Conservation (phyloP, 2,113 vertebrate species). For the Spheniscus mendiculus region DNA sequence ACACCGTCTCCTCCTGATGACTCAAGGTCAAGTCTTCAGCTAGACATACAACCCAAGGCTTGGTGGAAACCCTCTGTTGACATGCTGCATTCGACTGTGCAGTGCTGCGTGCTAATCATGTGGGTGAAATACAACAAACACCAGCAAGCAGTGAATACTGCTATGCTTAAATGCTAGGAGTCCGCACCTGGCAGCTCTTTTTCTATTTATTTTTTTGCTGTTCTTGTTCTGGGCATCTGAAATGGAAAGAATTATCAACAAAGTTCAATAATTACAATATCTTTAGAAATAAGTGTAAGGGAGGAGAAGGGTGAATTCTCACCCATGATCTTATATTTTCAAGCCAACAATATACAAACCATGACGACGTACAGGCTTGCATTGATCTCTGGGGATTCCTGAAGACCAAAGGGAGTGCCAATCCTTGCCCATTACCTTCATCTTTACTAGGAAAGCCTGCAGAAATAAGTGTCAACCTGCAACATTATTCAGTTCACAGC, state of each 20-base stretch:
- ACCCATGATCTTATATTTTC: neutral
- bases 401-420: neutral
- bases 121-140: neutral
- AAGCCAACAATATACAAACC: neutral
- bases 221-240: neutral
- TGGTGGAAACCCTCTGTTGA: neutral
- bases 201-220: neutral
- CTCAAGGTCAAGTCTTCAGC: neutral
- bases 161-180: neutral
- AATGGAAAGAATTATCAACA: neutral
- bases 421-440: neutral
- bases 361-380: neutral
- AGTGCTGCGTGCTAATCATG: neutral
- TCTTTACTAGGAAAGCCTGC: neutral
- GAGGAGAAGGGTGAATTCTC: neutral
- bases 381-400: neutral
- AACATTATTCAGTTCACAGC: neutral
- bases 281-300: neutral
- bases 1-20: neutral
- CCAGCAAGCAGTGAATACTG: neutral
- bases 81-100: neutral
- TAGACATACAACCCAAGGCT: neutral
- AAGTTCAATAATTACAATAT: neutral
- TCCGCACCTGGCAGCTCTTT: accelerated
- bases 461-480: neutral